These are phyloP conservation scores for Ylistrum balloti DNA, from an alignment of 1,140 invertebrate genomes.

Conservation along the genomic window DNA sequence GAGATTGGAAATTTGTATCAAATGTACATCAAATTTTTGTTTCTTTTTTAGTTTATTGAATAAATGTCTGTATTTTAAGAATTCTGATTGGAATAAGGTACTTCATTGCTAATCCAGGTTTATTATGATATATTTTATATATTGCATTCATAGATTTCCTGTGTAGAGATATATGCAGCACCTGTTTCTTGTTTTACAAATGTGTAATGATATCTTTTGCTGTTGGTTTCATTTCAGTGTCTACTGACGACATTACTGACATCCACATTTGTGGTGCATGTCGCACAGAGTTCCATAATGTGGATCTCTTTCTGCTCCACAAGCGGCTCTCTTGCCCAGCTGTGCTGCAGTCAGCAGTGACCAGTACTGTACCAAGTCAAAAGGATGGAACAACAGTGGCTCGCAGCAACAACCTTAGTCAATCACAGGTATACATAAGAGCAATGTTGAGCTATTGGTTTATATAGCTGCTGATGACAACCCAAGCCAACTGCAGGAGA, in stretches of 20 bases:
- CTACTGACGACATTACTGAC: constrained; percentile 12
- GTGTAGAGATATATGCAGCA: too few species aligned
- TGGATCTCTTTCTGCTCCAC: constrained; percentile 30
- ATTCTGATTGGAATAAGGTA: too few species aligned
- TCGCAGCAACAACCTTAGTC: neutral
- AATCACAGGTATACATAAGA: neutral
- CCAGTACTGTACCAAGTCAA: neutral
- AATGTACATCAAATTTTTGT: too few species aligned
- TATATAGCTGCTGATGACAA: too few species aligned
- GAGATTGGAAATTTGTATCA: too few species aligned
- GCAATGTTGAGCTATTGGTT: too few species aligned
- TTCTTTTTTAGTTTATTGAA: too few species aligned
- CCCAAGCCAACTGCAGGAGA: too few species aligned
- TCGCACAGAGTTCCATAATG: constrained; percentile 28
- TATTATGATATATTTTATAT: too few species aligned
- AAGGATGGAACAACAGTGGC: neutral
- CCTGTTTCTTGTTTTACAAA: neutral
- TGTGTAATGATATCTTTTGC: neutral
- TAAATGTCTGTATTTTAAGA: too few species aligned
- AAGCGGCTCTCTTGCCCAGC: neutral
- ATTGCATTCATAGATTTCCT: too few species aligned
- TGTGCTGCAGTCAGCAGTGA: neutral
- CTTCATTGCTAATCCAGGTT: too few species aligned
- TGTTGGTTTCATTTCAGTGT: neutral
- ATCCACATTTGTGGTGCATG: constrained; percentile 37